Percentiles rank a stretch among this genome's conserved stretches.
Conservation (phyloP, 53 echinoderm and acorn worm genomes). For the Pentamera pediparva region DNA sequence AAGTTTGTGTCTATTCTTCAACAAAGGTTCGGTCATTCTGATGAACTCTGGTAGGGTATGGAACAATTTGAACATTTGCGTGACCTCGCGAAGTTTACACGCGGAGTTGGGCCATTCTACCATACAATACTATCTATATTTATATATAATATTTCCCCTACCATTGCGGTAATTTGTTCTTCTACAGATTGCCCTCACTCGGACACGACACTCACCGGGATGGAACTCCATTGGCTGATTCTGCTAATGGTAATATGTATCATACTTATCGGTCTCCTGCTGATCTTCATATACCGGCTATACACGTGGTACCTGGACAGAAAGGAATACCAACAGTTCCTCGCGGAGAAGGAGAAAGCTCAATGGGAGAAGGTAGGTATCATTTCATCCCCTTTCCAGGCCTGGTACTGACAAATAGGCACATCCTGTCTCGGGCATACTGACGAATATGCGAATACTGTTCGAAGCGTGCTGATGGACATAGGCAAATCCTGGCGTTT, state of each 20-base stretch:
- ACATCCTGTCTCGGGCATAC: too few species aligned
- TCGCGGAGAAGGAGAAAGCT: neutral
- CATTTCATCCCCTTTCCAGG: too few species aligned
- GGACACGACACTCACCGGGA: neutral
- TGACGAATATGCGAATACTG: too few species aligned
- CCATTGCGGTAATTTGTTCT: neutral
- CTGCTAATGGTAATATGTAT: conserved; percentile 2
- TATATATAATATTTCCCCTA: neutral
- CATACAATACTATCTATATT: too few species aligned
- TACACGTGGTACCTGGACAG: conserved; percentile 11
- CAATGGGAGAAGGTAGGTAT: conserved; percentile 13
- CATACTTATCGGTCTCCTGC: neutral
- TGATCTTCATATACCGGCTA: neutral
- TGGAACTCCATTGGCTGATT: neutral
- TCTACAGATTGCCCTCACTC: neutral
- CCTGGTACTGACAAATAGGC: too few species aligned
- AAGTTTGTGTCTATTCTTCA: neutral
- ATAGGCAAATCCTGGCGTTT: too few species aligned
- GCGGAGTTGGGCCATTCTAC: too few species aligned
- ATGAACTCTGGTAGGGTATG: neutral
- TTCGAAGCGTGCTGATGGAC: too few species aligned
- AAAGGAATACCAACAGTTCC: conserved; percentile 7
- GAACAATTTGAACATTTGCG: too few species aligned
- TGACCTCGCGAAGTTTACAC: too few species aligned
- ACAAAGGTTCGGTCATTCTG: too few species aligned